These are phyloP conservation scores for Hassar affinis DNA, from an alignment of 2,113 vertebrate species.

Conservation along the genomic window DNA sequence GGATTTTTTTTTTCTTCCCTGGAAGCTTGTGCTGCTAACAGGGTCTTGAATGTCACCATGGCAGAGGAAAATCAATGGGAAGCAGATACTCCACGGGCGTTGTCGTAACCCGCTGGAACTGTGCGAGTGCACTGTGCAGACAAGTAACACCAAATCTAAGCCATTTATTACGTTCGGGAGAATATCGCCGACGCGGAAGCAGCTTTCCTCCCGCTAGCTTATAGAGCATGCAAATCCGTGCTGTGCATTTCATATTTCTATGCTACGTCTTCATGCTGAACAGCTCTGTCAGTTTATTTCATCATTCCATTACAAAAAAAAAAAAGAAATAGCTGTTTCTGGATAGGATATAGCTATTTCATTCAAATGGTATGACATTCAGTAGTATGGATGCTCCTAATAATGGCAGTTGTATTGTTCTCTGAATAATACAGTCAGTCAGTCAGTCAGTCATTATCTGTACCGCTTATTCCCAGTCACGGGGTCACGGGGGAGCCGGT, in stretches of 20 bases:
- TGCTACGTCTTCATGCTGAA: neutral
- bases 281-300: neutral
- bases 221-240: neutral
- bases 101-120: constrained; percentile 21
- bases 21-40: constrained; percentile 60
- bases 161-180: constrained; percentile 21
- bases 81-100: constrained; percentile 50
- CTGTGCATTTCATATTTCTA: neutral
- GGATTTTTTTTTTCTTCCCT: constrained; percentile 15
- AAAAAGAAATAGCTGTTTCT: no score
- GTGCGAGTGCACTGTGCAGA: constrained; percentile 9
- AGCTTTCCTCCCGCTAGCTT: neutral
- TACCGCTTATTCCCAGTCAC: no score
- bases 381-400: no score
- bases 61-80: constrained; percentile 61
- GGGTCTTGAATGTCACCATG: constrained; percentile 65
- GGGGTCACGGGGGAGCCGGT: no score
- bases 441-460: no score
- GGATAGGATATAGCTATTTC: no score
- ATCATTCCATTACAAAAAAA: neutral
- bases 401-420: no score
- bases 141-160: constrained; percentile 9
- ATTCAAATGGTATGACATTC: no score
- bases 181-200: neutral
- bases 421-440: no score